Base-by-base conservation (phyloP, 2,797 vertebrate species). In the Pogoniulus pusillus region DNA sequence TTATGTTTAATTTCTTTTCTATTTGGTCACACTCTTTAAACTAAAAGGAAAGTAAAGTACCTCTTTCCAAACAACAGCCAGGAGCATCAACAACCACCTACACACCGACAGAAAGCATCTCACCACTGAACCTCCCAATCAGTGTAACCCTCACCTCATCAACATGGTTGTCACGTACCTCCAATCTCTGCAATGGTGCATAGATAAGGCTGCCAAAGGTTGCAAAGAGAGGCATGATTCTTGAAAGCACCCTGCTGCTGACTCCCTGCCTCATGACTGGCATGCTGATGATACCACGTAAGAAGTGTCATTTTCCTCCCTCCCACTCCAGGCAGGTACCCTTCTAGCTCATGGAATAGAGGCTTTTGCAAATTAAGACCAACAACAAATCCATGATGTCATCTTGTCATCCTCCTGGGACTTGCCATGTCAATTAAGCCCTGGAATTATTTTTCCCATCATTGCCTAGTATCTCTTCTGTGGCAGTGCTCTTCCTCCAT, bases 211-310 rank as follows among this genome's bases (percentile, higher is more conserved):
- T 82, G 85, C 75, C 69, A 34, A 86, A 77, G 75, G 77, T 72
- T 89, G 81, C 87, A 77, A 59, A 91, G 65, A 74, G 68, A 85
- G 58, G 57, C 51, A 85, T 65, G 75, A 85, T 90, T 71, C 78
- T 80, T 90, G 69, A 72, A 90, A 91, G 72, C 68, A 80, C 37
- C 89, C 69, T 88, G 89, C 89, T 93, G 87, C 82, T 71, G 80
- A 29, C 60, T 84, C 69, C 66, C 69, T 71, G 74, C 58, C 75
- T 92, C 54, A 30, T 84, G 93, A 83, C 89, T 69, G 78, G 69
- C 78, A 80, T 82, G 93, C 69, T 93, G 90, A 92, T 91, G 72
- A 37, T 8, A 35, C 32, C 3, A 10, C 3, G 0, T 86, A 77
- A 66, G 81, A 90, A 74, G 75, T 27, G 34, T 22, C 71, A 53